Evolutionary conservation across 2,888 invertebrate species (phyloP), one percentile per base, ranked within the genome.

Genomic region (Ctena decussata): DNA sequence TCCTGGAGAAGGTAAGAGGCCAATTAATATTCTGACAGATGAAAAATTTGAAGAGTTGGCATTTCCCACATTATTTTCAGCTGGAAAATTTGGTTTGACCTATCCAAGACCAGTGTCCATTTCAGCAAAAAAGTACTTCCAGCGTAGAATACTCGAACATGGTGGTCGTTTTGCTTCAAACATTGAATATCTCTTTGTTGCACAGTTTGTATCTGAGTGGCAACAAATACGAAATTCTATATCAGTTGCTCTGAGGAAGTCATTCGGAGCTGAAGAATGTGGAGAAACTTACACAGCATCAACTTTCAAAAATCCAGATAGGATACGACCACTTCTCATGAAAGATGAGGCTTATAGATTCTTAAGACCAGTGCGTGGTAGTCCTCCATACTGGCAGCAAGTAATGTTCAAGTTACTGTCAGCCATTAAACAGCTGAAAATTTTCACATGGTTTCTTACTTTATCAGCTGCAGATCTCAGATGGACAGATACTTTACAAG

Each of bases 401-500:
- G 30, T 74, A 12, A 46, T 46, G 27, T 74, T 21, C n/a, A 74
- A 74, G n/a, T 49, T 74, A 2, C 27, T 74, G 6, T 46, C 74
- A 74, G 74, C 74, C 12, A 74, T 74, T n/a, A 49, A 74, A 30
- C 74, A 74, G 32, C 24, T 49, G 12, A 49, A 49, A 27, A 74
- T 74, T 32, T 74, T 74, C 74, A 74, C 74, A 74, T 74, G 74
- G 49, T 74, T 74, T 27, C 46, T 74, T 49, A 74, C 74, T n/a
- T 30, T 74, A 12, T 74, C 74, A n/a, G 74, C 74, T 24, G 89
- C 91, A 69, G 93, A 92, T 53, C 75, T 85, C 11, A 86, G 82
- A 53, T 92, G 92, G 91, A 37, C 70, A 0, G 91, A 92, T 44
- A 82, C 91, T 15, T 46, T 93, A 3, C 57, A 77, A 37, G 77